Evolutionary conservation across 2,797 vertebrate genomes (phyloP).

Genomic region (Erithacus rubecula): DNA sequence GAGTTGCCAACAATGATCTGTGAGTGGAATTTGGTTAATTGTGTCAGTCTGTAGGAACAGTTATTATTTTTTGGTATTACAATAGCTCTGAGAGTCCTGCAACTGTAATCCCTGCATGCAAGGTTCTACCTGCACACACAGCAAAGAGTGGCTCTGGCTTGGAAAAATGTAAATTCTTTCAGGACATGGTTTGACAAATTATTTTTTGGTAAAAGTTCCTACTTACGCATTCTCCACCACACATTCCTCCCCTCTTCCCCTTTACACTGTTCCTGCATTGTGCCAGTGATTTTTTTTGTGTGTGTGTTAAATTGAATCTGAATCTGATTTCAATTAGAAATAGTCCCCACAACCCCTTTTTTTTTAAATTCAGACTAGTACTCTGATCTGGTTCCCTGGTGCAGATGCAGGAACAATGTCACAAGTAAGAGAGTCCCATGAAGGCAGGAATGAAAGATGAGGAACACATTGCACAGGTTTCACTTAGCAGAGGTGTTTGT

Average conservation of each 20-base stretch:
- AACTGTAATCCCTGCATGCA: background rate
- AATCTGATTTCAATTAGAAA: slow-evolving; percentile 27
- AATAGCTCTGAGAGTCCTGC: background rate
- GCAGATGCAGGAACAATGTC: background rate
- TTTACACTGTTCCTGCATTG: background rate
- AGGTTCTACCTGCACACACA: background rate
- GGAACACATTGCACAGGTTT: background rate
- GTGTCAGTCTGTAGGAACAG: slow-evolving; percentile 34
- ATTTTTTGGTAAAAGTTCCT: background rate
- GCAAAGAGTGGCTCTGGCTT: background rate
- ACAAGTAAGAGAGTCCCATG: background rate
- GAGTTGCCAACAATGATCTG: slow-evolving; percentile 30
- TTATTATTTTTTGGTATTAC: background rate
- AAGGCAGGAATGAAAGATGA: background rate
- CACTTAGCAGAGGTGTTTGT: background rate
- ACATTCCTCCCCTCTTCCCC: background rate
- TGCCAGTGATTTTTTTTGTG: background rate
- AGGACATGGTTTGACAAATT: background rate
- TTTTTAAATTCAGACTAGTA: background rate
- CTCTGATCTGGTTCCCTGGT: background rate
- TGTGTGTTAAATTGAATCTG: background rate
- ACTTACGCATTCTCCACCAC: background rate
- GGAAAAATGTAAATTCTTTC: background rate
- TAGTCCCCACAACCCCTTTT: background rate
- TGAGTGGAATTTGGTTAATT: slow-evolving; percentile 48